Evolutionary conservation across 2,113 vertebrate species (phyloP), one percentile per base, ranked within the genome.

Genomic region (Ploceus nigricollis): DNA sequence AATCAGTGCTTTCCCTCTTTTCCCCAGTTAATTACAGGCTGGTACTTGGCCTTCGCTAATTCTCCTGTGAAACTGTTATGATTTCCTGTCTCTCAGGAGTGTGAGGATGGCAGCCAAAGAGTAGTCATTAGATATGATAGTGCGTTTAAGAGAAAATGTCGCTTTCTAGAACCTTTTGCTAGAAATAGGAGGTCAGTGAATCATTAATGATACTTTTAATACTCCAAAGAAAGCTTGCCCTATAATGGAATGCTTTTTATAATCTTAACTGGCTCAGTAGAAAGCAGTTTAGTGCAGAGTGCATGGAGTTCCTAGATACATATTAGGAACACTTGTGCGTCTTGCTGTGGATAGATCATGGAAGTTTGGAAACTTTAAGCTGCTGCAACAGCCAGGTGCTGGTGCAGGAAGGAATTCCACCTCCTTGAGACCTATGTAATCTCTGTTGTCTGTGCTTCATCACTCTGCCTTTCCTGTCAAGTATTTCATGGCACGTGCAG

Each of bases 11-110:
- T 93, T 75, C 45, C 28, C 10, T 69, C 56, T 75, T 86, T 87
- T 33, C 37, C 48, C 45, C 16, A 68, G 4, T 76, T 96, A 95
- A 94, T 95, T 95, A 82, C 57, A 85, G 73, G 82, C 77, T 69
- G 58, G 42, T 82, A 50, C 35, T 91, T 93, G 90, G 39, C 75
- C 58, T 87, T 77, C 40, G 42, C 69, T 87, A 73, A 77, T 82
- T 82, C 75, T 96, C 57, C 35, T 63, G 58, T 88, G 78, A 77
- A 93, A 63, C 60, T 80, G 2, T 50, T 87, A 22, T 5, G 37
- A 79, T 78, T 95, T 89, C 15, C 30, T 77, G 51, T 87, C 73
- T 84, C 84, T 77, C 50, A 89, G 60, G 72, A 89, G 30, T 7
- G 15, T 45, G 53, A 92, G 63, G 54, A 54, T 86, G 33, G 82